Conservation (phyloP, 1,140 invertebrate genomes). For the Pteromalus puparum region DNA sequence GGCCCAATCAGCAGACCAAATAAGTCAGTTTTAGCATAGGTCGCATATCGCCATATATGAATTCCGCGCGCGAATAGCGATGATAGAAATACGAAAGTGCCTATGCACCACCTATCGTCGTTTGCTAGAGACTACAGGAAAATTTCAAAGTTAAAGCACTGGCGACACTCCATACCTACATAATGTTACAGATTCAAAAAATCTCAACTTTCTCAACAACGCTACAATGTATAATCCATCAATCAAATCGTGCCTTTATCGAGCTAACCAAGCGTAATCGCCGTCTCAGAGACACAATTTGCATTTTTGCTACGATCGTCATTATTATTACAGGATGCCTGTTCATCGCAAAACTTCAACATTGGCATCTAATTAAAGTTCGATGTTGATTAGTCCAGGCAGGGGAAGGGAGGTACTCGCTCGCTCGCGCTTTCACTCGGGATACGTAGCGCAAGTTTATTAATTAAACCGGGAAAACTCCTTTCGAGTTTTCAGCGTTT, state of each 20-base stretch:
- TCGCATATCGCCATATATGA: too few relatives aligned
- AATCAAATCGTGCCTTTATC: neutral
- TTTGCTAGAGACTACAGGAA: too few relatives aligned
- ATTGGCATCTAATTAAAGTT: conserved; percentile 47
- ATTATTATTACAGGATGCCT: neutral
- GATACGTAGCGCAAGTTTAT: conserved; percentile 21
- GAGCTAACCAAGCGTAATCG: neutral
- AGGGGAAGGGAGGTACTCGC: neutral
- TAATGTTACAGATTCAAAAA: too few relatives aligned
- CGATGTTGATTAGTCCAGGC: conserved; percentile 19
- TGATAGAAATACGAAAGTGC: too few relatives aligned
- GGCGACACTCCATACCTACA: too few relatives aligned
- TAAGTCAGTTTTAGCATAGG: too few relatives aligned
- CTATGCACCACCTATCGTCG: too few relatives aligned
- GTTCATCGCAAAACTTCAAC: conserved; percentile 20
- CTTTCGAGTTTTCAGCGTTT: conserved; percentile 11
- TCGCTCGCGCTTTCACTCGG: neutral
- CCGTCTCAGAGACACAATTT: neutral
- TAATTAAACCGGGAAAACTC: conserved; percentile 39
- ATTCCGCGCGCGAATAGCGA: too few relatives aligned
- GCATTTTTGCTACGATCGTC: neutral
- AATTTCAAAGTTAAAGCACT: too few relatives aligned
- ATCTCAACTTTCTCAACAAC: too few relatives aligned
- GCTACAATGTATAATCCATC: too few relatives aligned
- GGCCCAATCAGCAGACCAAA: too few relatives aligned